Evolutionary conservation across 2,113 vertebrate genomes (phyloP).

Genomic region (Tragelaphus strepsiceros): DNA sequence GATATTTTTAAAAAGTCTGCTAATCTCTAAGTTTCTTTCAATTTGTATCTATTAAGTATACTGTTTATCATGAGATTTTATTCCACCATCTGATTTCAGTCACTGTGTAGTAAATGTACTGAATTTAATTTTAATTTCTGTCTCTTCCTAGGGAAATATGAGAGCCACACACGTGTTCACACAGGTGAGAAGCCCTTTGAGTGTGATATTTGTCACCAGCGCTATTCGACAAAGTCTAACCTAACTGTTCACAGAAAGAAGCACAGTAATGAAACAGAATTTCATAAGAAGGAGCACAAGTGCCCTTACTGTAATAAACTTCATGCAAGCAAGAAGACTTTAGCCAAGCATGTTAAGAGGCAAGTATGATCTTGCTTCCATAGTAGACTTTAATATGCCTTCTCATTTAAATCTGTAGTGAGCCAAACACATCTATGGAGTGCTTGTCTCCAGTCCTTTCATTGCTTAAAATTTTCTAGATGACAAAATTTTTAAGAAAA

Average conservation of each 20-base stretch:
- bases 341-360: slow-evolving; percentile 94
- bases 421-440: background rate
- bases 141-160: slow-evolving; percentile 89
- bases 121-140: background rate
- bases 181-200: slow-evolving; percentile 98
- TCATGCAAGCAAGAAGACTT: slow-evolving; percentile 96
- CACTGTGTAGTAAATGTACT: background rate
- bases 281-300: slow-evolving; percentile 96
- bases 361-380: slow-evolving; percentile 74
- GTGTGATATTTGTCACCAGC: slow-evolving; percentile 96
- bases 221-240: slow-evolving; percentile 98
- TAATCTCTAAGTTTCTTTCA: background rate
- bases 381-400: background rate
- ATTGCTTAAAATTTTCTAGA: background rate
- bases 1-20: background rate
- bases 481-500: background rate
- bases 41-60: background rate
- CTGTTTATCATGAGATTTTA: background rate
- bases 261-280: slow-evolving; percentile 87
- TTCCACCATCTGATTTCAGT: background rate
- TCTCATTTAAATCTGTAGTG: background rate
- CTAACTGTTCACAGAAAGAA: slow-evolving; percentile 97
- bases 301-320: slow-evolving; percentile 96
- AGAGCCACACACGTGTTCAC: slow-evolving; percentile 96
- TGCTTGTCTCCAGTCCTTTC: background rate